Base-by-base conservation (phyloP, 1,140 invertebrate genomes). In the Berghia stephanieae region DNA sequence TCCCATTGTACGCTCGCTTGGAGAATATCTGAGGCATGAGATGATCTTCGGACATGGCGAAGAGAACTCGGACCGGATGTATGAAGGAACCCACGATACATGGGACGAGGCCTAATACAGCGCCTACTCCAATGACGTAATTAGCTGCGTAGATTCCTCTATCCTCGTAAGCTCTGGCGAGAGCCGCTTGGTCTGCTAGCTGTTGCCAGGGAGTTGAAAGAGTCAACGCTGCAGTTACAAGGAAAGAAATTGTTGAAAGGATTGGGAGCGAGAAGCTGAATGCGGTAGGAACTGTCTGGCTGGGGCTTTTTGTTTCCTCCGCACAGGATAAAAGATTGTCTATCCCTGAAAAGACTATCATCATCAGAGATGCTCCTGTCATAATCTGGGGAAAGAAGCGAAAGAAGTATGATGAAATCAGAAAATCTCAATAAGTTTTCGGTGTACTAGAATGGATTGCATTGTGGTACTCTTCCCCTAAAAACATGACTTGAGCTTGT, bases 11-110 rank as follows among this genome's bases (percentile, higher is more conserved):
- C 5, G 18, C 55, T 13, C 60, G 21, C 42, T 76, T 76, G 43
- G 74, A 68, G 13, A 68, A 49, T 1, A 68, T 3, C 43, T 68
- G 92, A 87, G 96, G 97, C 83, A 99, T 94, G 13, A 98, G 92
- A 38, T 96, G 95, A 87, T 98, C 97, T 84, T 93, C 93, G 31
- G 96, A 95, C 96, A 98, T 98, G 21, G 85, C 95, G 88, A 97
- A 98, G 3, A 98, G 93, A 79, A 98, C 94, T 79, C 97, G 92
- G 0, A 97, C 96, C 93, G 98, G 95, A 4, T 96, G 96, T 87
- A 97, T 98, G 94, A 98, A 95, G 24, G 95, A 96, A 21, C 96
- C 96, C 8, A 96, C 88, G n/a, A 96, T 88, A 86, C 94, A 78
- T 0, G 84, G 83, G 4, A 80, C 67, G 27, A 89, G 76, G 0